Conservation (phyloP, 1,140 invertebrate species). For the Papilio aristodemus region DNA sequence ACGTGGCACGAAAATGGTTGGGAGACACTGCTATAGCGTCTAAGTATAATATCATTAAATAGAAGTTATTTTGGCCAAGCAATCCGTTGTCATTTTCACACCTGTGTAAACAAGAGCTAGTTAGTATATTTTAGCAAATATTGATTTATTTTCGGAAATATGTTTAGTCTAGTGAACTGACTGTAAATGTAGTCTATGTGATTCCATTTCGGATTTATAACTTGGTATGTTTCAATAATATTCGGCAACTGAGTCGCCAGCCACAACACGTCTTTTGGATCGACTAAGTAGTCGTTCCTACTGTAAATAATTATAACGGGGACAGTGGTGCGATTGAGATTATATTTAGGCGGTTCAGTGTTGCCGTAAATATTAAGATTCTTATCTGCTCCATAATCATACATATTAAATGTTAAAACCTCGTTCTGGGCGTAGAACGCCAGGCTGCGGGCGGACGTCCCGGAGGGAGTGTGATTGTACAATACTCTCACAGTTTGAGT, state of each 20-base stretch:
- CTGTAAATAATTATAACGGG: slow-evolving; percentile 68
- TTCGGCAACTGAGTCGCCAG: slow-evolving; percentile 51
- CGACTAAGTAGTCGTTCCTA: slow-evolving; percentile 59
- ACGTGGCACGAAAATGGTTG: too few species aligned
- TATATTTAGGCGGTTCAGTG: slow-evolving; percentile 75
- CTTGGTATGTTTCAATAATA: slow-evolving; percentile 50
- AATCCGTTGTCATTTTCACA: too few species aligned
- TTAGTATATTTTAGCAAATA: slow-evolving; percentile 51
- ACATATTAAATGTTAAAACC: slow-evolving; percentile 70
- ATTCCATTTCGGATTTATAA: slow-evolving; percentile 59
- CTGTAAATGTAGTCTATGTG: slow-evolving; percentile 60
- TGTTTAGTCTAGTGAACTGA: slow-evolving; percentile 43
- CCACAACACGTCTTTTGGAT: slow-evolving; percentile 58
- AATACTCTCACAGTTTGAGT: slow-evolving; percentile 43
- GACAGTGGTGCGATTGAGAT: slow-evolving; percentile 74
- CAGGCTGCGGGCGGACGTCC: slow-evolving; percentile 86
- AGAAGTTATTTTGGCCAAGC: too few species aligned
- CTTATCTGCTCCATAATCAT: slow-evolving; percentile 75
- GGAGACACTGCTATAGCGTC: too few species aligned
- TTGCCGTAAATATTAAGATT: slow-evolving; percentile 79
- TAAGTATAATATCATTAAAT: too few species aligned
- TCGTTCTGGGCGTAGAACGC: slow-evolving; percentile 81
- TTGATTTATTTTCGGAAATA: slow-evolving; percentile 63
- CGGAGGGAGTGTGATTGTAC: slow-evolving; percentile 86
- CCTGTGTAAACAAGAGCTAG: not conserved